Percentiles rank a stretch among this genome's conserved stretches.
phyloP scores from a whole-genome alignment of 2,113 vertebrate genomes.

The Petrocephalus zakoni region DNA sequence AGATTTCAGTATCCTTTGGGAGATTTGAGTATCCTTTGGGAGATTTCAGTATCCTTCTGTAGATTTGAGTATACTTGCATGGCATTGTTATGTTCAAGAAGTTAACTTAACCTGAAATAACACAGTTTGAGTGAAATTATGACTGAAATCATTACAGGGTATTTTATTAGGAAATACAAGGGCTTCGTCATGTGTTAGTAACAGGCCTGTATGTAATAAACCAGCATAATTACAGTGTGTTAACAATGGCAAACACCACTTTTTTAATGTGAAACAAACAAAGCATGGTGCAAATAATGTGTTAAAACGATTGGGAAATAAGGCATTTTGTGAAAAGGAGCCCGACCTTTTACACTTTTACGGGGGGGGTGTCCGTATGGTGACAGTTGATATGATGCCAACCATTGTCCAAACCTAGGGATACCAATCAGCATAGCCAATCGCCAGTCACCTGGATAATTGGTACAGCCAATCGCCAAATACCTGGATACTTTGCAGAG shows the following conservation, averaged over 20 bases:
- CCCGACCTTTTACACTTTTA: not conserved
- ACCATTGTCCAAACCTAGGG: not conserved
- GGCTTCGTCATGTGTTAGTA: not conserved
- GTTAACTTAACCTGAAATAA: not conserved
- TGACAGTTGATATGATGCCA: not conserved
- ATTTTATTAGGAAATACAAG: not conserved
- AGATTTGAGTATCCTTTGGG: too few species aligned
- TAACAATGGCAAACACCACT: conserved; percentile 15
- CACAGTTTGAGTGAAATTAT: not conserved
- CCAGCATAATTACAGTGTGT: conserved; percentile 13
- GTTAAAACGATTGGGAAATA: not conserved
- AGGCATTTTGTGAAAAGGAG: not conserved
- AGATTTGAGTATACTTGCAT: not conserved
- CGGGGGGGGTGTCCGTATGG: not conserved
- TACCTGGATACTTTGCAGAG: not conserved
- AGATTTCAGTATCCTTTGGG: too few species aligned
- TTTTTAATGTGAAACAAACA: conserved; percentile 18
- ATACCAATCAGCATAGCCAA: not conserved
- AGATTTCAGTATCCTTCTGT: too few species aligned
- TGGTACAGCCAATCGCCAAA: not conserved
- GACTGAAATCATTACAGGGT: not conserved
- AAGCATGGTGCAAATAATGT: not conserved
- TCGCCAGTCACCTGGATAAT: too few species aligned
- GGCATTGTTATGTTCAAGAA: not conserved
- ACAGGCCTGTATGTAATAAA: conserved; percentile 2